Percentiles rank a stretch among this genome's conserved stretches.
These are phyloP conservation scores for Hoplodrina blanda DNA, from an alignment of 2,888 invertebrate genomes.

Conservation along the genomic window DNA sequence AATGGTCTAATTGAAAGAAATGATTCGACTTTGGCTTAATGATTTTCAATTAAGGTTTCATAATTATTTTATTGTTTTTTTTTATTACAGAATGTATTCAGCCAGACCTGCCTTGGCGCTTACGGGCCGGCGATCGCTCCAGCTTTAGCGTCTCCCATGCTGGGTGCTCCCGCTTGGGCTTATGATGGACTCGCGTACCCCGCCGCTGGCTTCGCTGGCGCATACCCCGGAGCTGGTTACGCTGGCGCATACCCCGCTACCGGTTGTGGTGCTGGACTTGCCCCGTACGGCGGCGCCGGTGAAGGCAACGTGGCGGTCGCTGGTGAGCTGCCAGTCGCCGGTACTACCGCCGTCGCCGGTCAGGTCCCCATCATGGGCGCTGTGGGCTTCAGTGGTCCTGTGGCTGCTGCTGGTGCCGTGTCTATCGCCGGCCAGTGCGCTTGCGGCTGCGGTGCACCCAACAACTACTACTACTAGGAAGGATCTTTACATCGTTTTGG, in stretches of 20 bases:
- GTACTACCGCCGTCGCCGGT: slow-evolving; percentile 51
- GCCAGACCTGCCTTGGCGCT: slow-evolving; percentile 32
- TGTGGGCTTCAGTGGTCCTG: slow-evolving; percentile 53
- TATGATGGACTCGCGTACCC: slow-evolving; percentile 6
- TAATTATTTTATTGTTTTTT: too few relatives aligned
- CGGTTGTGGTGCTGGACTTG: background rate
- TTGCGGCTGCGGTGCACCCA: slow-evolving; percentile 25
- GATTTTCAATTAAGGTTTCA: too few relatives aligned
- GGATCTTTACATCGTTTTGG: too few relatives aligned
- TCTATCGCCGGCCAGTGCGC: slow-evolving; percentile 56
- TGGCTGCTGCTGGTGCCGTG: slow-evolving; percentile 60
- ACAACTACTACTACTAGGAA: slow-evolving; percentile 2
- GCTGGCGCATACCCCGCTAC: background rate
- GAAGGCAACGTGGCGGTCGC: slow-evolving; percentile 63
- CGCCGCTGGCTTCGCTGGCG: background rate
- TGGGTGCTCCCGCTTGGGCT: slow-evolving; percentile 22
- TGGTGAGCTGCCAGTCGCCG: slow-evolving; percentile 59
- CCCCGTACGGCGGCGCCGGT: slow-evolving; percentile 67
- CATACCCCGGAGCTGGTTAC: background rate
- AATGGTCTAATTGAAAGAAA: too few relatives aligned
- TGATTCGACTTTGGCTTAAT: too few relatives aligned
- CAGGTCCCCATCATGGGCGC: slow-evolving; percentile 58
- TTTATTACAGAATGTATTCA: slow-evolving; percentile 41
- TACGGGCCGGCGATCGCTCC: background rate
- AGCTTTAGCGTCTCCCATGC: background rate